Base-by-base conservation (phyloP, 2,113 vertebrate genomes). In the Leptodactylus fuscus region DNA sequence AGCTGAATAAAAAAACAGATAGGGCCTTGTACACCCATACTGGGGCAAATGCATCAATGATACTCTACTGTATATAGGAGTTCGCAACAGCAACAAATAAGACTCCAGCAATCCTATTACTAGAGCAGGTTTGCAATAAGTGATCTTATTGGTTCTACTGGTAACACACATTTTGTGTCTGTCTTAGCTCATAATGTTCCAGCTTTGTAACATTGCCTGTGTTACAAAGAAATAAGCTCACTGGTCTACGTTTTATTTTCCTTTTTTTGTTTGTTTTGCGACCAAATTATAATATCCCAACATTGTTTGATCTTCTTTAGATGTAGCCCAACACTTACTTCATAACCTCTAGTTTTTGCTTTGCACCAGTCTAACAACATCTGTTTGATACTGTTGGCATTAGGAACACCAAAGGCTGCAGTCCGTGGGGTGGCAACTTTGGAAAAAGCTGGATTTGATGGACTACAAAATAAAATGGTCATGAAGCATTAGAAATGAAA, bases 301-400 rank as follows among this genome's bases (percentile, higher is more conserved):
- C n/a, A n/a, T n/a, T n/a, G n/a, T n/a, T n/a, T n/a, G n/a, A n/a
- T n/a, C n/a, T n/a, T 15, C 27, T 32, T 8, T 18, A 76, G 46
- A 32, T 29, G 24, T 44, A 3, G 1, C n/a, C 46, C 46, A 16
- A 29, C n/a, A 79, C 94, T 91, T 88, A 98, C 98, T 94, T 98
- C 96, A 0, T 99, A 99, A 51, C 95, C 96, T 2, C 97, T 95
- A 0, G 98, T 99, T 91, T 99, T 99, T 74, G 98, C 97, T 67
- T 97, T 93, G 90, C 98, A 99, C 98, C 98, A 99, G 90, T 99
- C 98, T 73, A 99, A 93, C 88, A 99, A 94, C 98, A 99, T 99
- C 92, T 99, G 98, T 89, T 99, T 99, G 92, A 99, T 99, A 91
- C 96, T 97, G 93, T 94, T 99, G 79, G 98, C 98, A 0, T 97